phyloP scores from a whole-genome alignment of 2,888 invertebrate species.

The Periphyllus acericola region DNA sequence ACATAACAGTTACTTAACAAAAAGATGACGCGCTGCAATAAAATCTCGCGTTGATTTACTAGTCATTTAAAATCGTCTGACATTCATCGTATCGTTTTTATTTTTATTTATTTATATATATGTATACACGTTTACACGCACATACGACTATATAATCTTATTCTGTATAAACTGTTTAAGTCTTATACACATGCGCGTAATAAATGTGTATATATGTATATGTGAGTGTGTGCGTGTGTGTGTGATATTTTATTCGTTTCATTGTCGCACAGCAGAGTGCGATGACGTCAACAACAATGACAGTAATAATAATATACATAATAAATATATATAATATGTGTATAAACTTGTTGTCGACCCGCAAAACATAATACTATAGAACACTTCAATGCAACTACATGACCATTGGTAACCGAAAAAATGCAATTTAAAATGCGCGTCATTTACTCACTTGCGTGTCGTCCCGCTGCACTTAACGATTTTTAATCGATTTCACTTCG shows the following conservation, averaged over 20 bases:
- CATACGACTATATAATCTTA: no score
- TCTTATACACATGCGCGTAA: neutral
- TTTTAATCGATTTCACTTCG: neutral
- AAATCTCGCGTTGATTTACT: neutral
- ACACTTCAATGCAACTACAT: neutral
- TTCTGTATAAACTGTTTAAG: neutral
- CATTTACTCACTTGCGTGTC: neutral
- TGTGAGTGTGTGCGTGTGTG: neutral
- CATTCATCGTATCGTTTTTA: neutral
- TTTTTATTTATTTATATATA: neutral
- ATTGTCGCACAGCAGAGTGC: conserved; percentile 1
- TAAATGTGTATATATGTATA: neutral
- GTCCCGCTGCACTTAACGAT: neutral
- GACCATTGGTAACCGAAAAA: neutral
- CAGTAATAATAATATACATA: neutral
- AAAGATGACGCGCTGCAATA: neutral
- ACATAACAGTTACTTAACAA: neutral
- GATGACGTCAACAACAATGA: neutral
- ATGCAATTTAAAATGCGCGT: neutral
- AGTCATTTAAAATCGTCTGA: conserved; percentile 3
- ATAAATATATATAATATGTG: neutral
- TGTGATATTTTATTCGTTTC: conserved; percentile 2
- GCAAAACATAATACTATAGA: neutral
- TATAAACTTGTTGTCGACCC: neutral
- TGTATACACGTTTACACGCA: no score